Evolutionary conservation across 2,888 invertebrate species (phyloP).

Genomic region (Temnothorax ravouxi): DNA sequence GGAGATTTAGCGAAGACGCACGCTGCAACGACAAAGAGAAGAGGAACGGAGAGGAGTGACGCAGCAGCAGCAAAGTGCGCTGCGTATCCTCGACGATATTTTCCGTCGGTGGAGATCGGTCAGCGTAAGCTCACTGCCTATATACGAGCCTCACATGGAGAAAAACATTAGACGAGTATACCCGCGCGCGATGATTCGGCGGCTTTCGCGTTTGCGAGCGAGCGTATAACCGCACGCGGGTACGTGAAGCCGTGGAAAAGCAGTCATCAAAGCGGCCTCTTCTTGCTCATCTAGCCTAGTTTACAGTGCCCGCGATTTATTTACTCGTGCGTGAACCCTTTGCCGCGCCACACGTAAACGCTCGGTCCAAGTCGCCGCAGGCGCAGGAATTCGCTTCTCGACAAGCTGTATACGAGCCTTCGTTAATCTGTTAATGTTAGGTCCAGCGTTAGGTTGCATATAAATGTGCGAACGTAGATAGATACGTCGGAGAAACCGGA

Average conservation of each 20-base stretch:
- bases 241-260: constrained; percentile 42
- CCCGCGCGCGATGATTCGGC: constrained; percentile 62
- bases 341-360: constrained; percentile 5
- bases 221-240: not conserved
- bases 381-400: constrained; percentile 29
- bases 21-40: constrained; percentile 54
- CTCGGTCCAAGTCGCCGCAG: constrained; percentile 15
- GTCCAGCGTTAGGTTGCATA: not conserved
- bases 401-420: constrained; percentile 13
- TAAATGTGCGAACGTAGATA: constrained; percentile 1
- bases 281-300: constrained; percentile 57
- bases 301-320: constrained; percentile 48
- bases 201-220: constrained; percentile 38
- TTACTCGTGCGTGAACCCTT: constrained; percentile 3
- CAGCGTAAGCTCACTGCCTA: constrained; percentile 39
- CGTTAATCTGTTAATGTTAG: constrained; percentile 15
- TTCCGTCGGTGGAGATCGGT: constrained; percentile 66
- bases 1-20: constrained; percentile 59
- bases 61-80: constrained; percentile 30
- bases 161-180: constrained; percentile 67
- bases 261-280: constrained; percentile 52
- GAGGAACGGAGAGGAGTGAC: constrained; percentile 55
- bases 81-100: constrained; percentile 61
- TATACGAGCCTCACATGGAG: constrained; percentile 24
- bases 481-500: not conserved